These are phyloP conservation scores for Poeciliopsis gracilis DNA, from an alignment of 2,797 vertebrate genomes.

Conservation along the genomic window DNA sequence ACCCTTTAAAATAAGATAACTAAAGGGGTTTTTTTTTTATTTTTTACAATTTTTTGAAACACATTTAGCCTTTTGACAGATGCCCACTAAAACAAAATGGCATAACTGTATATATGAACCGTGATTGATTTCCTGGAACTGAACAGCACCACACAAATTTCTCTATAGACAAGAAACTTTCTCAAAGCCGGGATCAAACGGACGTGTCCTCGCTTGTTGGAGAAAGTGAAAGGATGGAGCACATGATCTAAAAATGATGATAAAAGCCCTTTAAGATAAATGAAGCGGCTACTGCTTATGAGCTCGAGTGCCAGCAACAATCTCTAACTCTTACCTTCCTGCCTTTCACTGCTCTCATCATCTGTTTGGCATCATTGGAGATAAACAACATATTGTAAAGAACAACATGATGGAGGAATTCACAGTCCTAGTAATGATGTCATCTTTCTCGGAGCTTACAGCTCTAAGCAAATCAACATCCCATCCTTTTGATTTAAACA, in stretches of 20 bases:
- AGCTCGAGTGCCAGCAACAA: constrained; percentile 5
- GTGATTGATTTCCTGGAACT: not conserved
- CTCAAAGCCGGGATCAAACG: not conserved
- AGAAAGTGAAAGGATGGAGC: not conserved
- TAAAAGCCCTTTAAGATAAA: constrained; percentile 7
- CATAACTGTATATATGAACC: not conserved
- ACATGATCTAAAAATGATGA: not conserved
- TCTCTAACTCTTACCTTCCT: constrained; percentile 87
- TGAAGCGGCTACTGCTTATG: not conserved
- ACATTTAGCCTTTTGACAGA: not conserved
- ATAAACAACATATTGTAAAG: constrained; percentile 53
- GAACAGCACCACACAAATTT: not conserved
- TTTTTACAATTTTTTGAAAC: not conserved
- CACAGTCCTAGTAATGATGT: not conserved
- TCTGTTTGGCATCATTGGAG: constrained; percentile 78
- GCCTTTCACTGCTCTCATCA: constrained; percentile 81
- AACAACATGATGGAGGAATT: not conserved
- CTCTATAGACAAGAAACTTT: not conserved
- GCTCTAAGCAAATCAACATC: not conserved
- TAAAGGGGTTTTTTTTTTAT: not conserved
- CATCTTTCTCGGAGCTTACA: not conserved
- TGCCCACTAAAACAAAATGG: not conserved
- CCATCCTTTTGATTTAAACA: not conserved
- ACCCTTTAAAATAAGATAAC: not conserved
- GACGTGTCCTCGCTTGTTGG: not conserved